Evolutionary conservation across 2,888 invertebrate species (phyloP).

Genomic region (Rhyacophila evoluta): DNA sequence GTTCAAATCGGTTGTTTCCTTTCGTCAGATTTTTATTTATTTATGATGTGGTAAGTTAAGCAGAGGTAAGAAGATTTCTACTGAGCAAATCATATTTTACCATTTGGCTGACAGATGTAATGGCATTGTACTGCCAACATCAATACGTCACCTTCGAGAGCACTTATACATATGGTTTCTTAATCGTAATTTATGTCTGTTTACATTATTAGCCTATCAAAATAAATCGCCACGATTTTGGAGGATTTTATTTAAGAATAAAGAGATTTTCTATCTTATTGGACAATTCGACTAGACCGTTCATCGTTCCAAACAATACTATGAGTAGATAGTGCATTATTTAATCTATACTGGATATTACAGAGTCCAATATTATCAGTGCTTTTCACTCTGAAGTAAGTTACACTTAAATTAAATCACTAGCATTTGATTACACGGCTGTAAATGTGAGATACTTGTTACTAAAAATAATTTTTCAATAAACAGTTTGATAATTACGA

Average conservation of each 20-base stretch:
- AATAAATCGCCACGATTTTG: slow-evolving; percentile 9
- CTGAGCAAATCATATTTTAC: no score
- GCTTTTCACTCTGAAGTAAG: slow-evolving; percentile 15
- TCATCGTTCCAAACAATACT: slow-evolving; percentile 18
- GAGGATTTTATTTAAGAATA: not conserved
- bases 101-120: no score
- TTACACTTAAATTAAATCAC: not conserved
- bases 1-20: no score
- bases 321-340: not conserved
- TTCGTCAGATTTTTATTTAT: no score
- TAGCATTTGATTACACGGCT: not conserved
- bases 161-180: not conserved
- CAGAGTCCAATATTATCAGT: slow-evolving; percentile 16
- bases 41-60: no score
- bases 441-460: no score
- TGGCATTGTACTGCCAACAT: not conserved
- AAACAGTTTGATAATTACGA: no score
- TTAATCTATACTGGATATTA: not conserved
- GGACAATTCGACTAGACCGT: slow-evolving; percentile 17
- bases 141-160: not conserved
- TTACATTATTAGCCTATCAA: not conserved
- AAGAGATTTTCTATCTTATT: slow-evolving; percentile 11
- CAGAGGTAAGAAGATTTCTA: no score
- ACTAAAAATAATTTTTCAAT: no score
- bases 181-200: not conserved